phyloP scores from a whole-genome alignment of 2,888 invertebrate species.

The Zaprionus bogoriensis region DNA sequence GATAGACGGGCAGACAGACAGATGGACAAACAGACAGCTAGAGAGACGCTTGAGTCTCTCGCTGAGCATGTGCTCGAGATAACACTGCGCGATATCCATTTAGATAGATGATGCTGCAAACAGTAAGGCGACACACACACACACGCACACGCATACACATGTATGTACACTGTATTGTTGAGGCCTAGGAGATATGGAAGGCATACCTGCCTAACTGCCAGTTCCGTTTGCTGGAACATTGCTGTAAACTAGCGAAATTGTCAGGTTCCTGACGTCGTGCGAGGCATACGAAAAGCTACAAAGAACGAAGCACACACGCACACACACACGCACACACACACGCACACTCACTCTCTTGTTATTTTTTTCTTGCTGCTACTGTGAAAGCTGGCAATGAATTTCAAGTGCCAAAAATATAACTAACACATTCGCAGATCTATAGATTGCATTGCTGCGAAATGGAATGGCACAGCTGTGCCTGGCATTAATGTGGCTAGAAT shows the following conservation, averaged over 20 bases:
- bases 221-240: constrained; percentile 7
- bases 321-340: no score
- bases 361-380: background rate
- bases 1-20: constrained; percentile 4
- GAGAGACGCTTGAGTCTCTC: constrained; percentile 12
- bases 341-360: background rate
- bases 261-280: constrained; percentile 49
- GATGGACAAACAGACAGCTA: constrained; percentile 8
- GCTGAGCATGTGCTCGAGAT: constrained; percentile 55
- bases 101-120: constrained; percentile 66
- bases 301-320: no score
- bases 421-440: constrained; percentile 1
- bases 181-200: no score
- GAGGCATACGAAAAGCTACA: constrained; percentile 44
- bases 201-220: constrained; percentile 14
- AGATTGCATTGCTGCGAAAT: background rate
- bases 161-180: background rate
- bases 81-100: constrained; percentile 64
- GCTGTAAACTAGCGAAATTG: constrained; percentile 55
- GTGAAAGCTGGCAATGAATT: constrained; percentile 61
- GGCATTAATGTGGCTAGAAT: no score
- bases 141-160: background rate
- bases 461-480: background rate
- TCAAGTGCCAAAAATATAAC: constrained; percentile 41
- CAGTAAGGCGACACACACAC: constrained; percentile 32